These are phyloP conservation scores for Vireo griseus DNA, from an alignment of 2,797 vertebrate species.

Conservation along the genomic window DNA sequence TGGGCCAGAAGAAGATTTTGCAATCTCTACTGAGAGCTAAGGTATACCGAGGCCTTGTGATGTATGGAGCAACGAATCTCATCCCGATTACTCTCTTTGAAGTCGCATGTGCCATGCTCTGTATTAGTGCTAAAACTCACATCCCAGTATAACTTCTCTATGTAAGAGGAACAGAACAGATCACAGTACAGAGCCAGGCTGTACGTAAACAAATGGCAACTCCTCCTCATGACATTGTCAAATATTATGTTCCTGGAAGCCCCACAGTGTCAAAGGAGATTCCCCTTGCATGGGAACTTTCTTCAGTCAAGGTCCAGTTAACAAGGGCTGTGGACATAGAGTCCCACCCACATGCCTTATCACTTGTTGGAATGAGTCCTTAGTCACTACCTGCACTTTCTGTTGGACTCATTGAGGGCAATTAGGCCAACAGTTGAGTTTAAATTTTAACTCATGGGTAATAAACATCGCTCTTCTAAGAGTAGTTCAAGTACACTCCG, in stretches of 20 bases:
- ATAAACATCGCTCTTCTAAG: neutral
- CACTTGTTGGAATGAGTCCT: neutral
- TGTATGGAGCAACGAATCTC: neutral
- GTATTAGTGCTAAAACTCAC: neutral
- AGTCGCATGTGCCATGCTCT: neutral
- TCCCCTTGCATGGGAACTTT: neutral
- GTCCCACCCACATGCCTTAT: neutral
- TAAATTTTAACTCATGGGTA: neutral
- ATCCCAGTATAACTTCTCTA: neutral
- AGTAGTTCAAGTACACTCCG: neutral
- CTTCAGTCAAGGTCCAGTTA: neutral
- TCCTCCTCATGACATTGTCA: neutral
- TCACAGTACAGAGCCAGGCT: neutral
- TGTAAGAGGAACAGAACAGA: neutral
- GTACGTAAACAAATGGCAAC: neutral
- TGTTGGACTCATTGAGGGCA: neutral
- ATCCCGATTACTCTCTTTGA: neutral
- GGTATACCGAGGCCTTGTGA: neutral
- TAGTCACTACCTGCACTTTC: constrained; percentile 3
- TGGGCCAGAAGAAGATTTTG: neutral
- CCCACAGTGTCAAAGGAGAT: neutral
- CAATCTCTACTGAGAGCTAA: neutral
- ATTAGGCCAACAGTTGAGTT: neutral
- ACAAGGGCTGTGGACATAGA: neutral
- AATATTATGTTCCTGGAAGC: neutral